Evolutionary conservation across 1,140 invertebrate species (phyloP).

Genomic region (Brachionus asplanchnoidis): DNA sequence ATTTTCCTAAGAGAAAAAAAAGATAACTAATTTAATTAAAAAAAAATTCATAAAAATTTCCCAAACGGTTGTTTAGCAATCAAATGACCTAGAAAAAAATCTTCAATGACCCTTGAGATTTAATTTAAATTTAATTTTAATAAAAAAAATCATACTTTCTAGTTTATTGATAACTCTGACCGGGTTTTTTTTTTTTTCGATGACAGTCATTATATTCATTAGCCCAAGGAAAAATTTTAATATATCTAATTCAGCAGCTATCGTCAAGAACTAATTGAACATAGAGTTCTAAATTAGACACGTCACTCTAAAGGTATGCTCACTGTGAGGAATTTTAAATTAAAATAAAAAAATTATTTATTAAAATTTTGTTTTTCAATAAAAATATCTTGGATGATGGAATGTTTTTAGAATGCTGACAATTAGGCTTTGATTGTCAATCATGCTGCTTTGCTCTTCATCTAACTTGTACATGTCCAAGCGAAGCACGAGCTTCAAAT

Average conservation of each 20-base stretch:
- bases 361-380: neutral
- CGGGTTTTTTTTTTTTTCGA: neutral
- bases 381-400: conserved; percentile 31
- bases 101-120: neutral
- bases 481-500: conserved; percentile 10
- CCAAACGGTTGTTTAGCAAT: neutral
- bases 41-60: neutral
- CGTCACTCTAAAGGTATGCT: neutral
- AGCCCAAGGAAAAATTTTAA: neutral
- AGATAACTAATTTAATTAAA: neutral
- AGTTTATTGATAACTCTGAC: neutral
- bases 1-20: neutral
- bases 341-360: neutral
- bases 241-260: neutral
- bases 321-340: neutral
- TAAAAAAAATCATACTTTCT: neutral
- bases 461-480: neutral
- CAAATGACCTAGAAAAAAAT: neutral
- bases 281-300: neutral
- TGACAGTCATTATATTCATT: neutral
- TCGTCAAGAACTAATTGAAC: neutral
- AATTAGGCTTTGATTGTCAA: conserved; percentile 1
- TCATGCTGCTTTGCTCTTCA: neutral
- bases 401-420: conserved; percentile 9
- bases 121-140: neutral